Conservation (phyloP, 2,888 invertebrate genomes). For the Drosophila nr. perissopoda region DNA sequence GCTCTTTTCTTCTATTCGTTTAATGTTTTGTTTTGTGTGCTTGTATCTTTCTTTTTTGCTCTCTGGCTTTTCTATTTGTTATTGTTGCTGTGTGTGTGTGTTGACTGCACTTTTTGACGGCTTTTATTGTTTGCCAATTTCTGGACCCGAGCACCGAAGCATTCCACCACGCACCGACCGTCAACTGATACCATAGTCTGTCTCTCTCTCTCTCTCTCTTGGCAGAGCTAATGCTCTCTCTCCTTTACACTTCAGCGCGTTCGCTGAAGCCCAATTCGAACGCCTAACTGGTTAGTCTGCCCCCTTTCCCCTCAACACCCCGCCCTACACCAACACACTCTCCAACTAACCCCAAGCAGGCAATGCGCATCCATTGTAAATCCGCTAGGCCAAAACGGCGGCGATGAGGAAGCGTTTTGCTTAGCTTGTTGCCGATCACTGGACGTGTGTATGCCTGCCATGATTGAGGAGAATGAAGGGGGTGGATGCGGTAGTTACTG, state of each 20-base stretch:
- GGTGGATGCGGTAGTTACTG: background rate
- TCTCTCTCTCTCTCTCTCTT: slow-evolving; percentile 24
- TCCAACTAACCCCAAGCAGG: slow-evolving; percentile 17
- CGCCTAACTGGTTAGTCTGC: slow-evolving; percentile 68
- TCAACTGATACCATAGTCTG: slow-evolving; percentile 56
- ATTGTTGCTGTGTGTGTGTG: slow-evolving; percentile 32
- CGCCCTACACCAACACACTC: background rate
- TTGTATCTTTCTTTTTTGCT: slow-evolving; percentile 24
- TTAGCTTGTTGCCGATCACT: slow-evolving; percentile 76
- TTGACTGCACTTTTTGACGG: slow-evolving; percentile 79
- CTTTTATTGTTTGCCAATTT: slow-evolving; percentile 81
- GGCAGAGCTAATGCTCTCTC: background rate
- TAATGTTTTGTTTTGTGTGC: slow-evolving; percentile 32
- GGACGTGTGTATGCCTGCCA: slow-evolving; percentile 53
- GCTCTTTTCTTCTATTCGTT: slow-evolving; percentile 42
- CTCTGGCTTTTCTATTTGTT: slow-evolving; percentile 59
- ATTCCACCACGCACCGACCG: slow-evolving; percentile 77
- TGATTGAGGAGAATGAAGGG: background rate
- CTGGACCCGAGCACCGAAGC: slow-evolving; percentile 73
- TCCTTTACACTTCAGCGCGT: slow-evolving; percentile 13
- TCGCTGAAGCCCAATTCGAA: slow-evolving; percentile 40
- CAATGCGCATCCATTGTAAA: slow-evolving; percentile 70
- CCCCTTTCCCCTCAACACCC: background rate
- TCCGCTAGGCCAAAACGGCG: slow-evolving; percentile 71
- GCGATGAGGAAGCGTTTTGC: slow-evolving; percentile 80